These are phyloP conservation scores for Amiota minor DNA, from an alignment of 2,888 invertebrate genomes.

Conservation along the genomic window DNA sequence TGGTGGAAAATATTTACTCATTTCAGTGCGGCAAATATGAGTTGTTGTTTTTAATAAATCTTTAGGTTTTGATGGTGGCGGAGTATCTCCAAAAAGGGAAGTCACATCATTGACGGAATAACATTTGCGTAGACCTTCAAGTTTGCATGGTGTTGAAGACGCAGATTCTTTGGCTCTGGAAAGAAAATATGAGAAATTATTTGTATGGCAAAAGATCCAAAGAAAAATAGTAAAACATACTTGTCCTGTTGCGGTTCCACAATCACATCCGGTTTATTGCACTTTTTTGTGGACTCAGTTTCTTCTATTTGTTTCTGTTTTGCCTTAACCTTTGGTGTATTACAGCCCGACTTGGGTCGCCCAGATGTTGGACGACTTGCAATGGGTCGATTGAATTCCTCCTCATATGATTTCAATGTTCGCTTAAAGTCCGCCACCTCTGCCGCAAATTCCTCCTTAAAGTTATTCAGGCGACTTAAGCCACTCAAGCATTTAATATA, in stretches of 20 bases:
- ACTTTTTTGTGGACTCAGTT: background rate
- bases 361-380: background rate
- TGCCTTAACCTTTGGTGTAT: slow-evolving; percentile 33
- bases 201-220: background rate
- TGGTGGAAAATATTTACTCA: slow-evolving; percentile 55
- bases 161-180: slow-evolving; percentile 31
- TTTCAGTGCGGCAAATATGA: slow-evolving; percentile 15
- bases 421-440: slow-evolving; percentile 61
- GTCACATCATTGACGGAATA: slow-evolving; percentile 66
- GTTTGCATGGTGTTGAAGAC: slow-evolving; percentile 45
- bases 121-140: slow-evolving; percentile 58
- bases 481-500: slow-evolving; percentile 56
- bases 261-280: background rate
- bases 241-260: background rate
- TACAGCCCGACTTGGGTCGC: background rate
- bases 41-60: background rate
- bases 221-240: background rate
- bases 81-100: slow-evolving; percentile 19
- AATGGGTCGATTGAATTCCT: slow-evolving; percentile 50
- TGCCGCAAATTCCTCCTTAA: slow-evolving; percentile 56
- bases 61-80: background rate
- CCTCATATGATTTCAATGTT: slow-evolving; percentile 57
- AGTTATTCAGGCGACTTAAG: slow-evolving; percentile 53
- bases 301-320: background rate
- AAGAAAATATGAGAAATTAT: background rate